These are phyloP conservation scores for Heterochromis multidens DNA, from an alignment of 2,113 vertebrate species.

Conservation along the genomic window DNA sequence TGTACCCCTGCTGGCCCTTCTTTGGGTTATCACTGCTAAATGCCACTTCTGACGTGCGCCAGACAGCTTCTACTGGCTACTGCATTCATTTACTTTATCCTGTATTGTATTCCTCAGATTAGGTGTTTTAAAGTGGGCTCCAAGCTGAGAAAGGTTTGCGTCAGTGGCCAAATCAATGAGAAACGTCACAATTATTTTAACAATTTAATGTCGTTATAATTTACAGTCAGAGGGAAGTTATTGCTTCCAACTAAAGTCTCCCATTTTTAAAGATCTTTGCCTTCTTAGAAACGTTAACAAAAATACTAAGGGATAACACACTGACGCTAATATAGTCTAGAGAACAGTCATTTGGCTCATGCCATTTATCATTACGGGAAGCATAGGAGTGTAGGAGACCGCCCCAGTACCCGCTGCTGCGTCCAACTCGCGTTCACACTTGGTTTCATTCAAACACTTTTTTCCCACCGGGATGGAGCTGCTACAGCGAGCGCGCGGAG, in stretches of 20 bases:
- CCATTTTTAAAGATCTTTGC: neutral
- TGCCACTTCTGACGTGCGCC: neutral
- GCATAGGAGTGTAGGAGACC: constrained; percentile 61
- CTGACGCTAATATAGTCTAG: neutral
- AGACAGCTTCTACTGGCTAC: neutral
- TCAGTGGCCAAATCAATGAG: neutral
- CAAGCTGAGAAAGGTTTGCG: neutral
- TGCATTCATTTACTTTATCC: neutral
- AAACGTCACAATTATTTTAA: neutral
- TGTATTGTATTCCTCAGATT: neutral
- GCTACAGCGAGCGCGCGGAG: constrained; percentile 73
- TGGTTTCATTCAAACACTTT: constrained; percentile 69
- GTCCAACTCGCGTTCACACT: constrained; percentile 61
- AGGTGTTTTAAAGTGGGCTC: neutral
- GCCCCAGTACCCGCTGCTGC: constrained; percentile 59
- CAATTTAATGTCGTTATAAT: neutral
- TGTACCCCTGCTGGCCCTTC: neutral
- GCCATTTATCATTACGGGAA: constrained; percentile 46
- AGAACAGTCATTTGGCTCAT: constrained; percentile 20
- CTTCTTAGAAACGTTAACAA: neutral
- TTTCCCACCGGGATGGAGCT: constrained; percentile 89
- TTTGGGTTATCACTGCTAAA: constrained; percentile 1
- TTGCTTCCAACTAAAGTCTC: neutral
- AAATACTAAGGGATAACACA: neutral
- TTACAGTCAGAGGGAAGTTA: neutral